Evolutionary conservation across 2,113 vertebrate species (phyloP).

Genomic region (Ellobius talpinus): DNA sequence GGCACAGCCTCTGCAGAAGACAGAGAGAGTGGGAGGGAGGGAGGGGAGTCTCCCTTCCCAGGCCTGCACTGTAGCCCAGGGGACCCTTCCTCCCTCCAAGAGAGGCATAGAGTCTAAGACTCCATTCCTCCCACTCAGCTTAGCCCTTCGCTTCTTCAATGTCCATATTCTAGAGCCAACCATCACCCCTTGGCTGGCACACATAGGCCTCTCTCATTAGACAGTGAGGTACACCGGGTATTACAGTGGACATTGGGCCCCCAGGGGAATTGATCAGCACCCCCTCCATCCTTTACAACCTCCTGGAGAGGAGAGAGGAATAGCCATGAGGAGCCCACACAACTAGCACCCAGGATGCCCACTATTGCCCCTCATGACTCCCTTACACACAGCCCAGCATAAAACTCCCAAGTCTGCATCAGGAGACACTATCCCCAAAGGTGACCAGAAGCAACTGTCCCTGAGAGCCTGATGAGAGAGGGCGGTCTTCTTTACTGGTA

Average conservation of each 20-base stretch:
- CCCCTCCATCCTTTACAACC: too few species aligned
- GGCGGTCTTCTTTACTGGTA: neutral
- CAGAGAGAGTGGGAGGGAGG: neutral
- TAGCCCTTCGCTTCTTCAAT: neutral
- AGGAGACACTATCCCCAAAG: fast-evolving
- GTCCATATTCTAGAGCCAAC: neutral
- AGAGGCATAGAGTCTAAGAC: neutral
- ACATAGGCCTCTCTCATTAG: neutral
- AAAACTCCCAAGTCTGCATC: neutral
- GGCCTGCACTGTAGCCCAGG: constrained; percentile 81
- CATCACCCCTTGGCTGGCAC: neutral
- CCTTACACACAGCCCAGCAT: neutral
- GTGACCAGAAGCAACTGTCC: neutral
- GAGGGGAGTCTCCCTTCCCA: constrained; percentile 80
- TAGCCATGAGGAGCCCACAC: fast-evolving
- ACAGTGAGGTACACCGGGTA: neutral
- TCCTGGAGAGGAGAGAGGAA: neutral
- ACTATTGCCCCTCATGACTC: fast-evolving
- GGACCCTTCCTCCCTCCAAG: neutral
- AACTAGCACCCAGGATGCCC: neutral
- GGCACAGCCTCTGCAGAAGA: constrained; percentile 76
- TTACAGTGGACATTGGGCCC: too few species aligned
- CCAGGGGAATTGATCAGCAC: neutral
- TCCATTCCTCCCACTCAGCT: neutral
- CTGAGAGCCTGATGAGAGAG: too few species aligned